Evolutionary conservation across 2,797 vertebrate genomes (phyloP).

Genomic region (Gila robusta): DNA sequence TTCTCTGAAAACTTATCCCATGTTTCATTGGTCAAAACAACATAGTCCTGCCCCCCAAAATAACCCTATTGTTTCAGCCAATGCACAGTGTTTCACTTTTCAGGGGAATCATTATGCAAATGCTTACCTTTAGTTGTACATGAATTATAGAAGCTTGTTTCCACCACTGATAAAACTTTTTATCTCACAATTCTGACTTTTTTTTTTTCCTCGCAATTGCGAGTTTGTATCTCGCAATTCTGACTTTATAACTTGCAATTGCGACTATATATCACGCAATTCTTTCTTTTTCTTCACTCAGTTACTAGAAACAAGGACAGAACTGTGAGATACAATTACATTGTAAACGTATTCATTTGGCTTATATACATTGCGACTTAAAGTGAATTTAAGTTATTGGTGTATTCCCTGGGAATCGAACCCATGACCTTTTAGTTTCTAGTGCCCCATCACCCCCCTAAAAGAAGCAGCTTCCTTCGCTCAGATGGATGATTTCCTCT

Average conservation of each 20-base stretch:
- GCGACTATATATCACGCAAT: too few species aligned
- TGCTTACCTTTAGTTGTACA: not conserved
- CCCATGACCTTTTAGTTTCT: slow-evolving; percentile 39
- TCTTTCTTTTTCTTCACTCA: not conserved
- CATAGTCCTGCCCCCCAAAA: not conserved
- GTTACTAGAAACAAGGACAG: not conserved
- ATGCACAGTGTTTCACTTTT: not conserved
- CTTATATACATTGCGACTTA: not conserved
- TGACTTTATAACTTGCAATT: too few species aligned
- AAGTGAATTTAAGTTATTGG: not conserved
- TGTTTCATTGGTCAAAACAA: not conserved
- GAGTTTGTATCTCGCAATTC: too few species aligned
- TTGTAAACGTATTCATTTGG: slow-evolving; percentile 7
- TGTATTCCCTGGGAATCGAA: slow-evolving; percentile 16
- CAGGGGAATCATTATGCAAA: not conserved
- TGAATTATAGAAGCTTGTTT: not conserved
- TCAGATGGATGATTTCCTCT: slow-evolving; percentile 78
- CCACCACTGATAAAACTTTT: too few species aligned
- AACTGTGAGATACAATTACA: not conserved
- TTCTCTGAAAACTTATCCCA: not conserved
- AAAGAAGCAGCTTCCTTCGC: slow-evolving; percentile 61
- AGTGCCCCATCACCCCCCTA: slow-evolving; percentile 24
- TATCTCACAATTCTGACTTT: too few species aligned
- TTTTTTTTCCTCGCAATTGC: too few species aligned
- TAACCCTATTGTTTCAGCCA: not conserved